Percentiles rank a stretch among this genome's conserved stretches.
Evolutionary conservation across 64 coral and sea anemone genomes (phyloP).

Genomic region (Actinia tenebrosa): DNA sequence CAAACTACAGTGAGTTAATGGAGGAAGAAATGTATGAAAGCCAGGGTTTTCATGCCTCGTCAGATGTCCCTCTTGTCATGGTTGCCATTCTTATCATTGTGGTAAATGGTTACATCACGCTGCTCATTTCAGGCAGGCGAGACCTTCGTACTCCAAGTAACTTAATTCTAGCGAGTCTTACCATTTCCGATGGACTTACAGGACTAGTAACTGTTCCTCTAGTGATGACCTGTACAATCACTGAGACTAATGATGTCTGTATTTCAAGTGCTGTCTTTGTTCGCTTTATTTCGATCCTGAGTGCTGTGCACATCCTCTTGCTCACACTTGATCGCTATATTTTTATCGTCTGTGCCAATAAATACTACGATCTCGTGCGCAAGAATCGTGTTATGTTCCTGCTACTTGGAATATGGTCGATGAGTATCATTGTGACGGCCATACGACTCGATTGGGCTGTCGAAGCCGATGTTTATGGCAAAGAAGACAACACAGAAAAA

Average conservation of each 20-base stretch:
- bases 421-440: conserved; percentile 25
- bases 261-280: conserved; percentile 19
- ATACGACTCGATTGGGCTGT: conserved; percentile 40
- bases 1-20: background rate
- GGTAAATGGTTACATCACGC: conserved; percentile 28
- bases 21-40: background rate
- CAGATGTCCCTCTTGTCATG: conserved; percentile 6
- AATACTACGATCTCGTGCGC: conserved; percentile 41
- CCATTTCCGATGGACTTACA: conserved; percentile 38
- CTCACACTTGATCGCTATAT: conserved; percentile 47
- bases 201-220: conserved; percentile 43
- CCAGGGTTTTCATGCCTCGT: background rate
- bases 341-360: conserved; percentile 38
- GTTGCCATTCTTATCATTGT: conserved; percentile 27
- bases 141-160: conserved; percentile 36
- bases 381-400: conserved; percentile 13
- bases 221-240: conserved; percentile 18
- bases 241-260: background rate
- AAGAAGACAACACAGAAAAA: background rate
- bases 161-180: conserved; percentile 44
- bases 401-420: conserved; percentile 25
- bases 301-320: conserved; percentile 36
- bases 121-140: conserved; percentile 11
- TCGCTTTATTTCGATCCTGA: conserved; percentile 34
- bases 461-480: background rate